Base-by-base conservation (phyloP, 1,140 invertebrate species). In the Drosophila kepulauana region DNA sequence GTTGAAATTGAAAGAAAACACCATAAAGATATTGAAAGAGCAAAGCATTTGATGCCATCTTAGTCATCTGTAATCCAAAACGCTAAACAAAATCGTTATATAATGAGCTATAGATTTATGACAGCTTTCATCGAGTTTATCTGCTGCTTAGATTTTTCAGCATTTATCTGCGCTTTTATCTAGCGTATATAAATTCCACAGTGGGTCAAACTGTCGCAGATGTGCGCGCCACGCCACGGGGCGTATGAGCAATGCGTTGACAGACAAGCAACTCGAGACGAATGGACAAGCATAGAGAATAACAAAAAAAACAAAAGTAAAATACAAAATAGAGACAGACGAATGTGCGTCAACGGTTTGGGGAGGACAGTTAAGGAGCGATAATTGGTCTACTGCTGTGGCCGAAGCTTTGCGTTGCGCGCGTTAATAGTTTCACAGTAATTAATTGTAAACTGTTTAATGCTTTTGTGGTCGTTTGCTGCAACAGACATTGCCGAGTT, bases 361-460 rank as follows among this genome's bases (percentile, higher is more conserved):
- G 16, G 10, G 11, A 35, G 51, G 30, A 56, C 8, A 38, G 52
- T 16, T 3, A 16, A 38, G 33, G 52, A 13, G 52, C 11, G 52
- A 15, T 30, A 52, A 52, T 52, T 52, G 28, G 51, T n/a, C 51
- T 52, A 63, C 46, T 43, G 56, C 66, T 76, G 28, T 13, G 66
- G 13, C 11, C 38, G 30, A 35, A 57, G 25, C 28, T 54, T 33
- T 33, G 59, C 6, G 52, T 38, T 46, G n/a, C 45, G 30, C 48
- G 72, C 80, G 66, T 69, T 84, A 79, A 84, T 79, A 69, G 80
- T 65, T 65, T 49, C 54, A 30, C 30, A 58, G 78, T 85, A 85
- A 85, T 85, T 85, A 85, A 85, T 85, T 85, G 81, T 85, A 81
- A 85, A 81, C 81, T 75, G 63, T 85, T 81, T 75, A 85, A 75